Conservation (phyloP, 2,113 vertebrate species). For the Gadus chalcogrammus region DNA sequence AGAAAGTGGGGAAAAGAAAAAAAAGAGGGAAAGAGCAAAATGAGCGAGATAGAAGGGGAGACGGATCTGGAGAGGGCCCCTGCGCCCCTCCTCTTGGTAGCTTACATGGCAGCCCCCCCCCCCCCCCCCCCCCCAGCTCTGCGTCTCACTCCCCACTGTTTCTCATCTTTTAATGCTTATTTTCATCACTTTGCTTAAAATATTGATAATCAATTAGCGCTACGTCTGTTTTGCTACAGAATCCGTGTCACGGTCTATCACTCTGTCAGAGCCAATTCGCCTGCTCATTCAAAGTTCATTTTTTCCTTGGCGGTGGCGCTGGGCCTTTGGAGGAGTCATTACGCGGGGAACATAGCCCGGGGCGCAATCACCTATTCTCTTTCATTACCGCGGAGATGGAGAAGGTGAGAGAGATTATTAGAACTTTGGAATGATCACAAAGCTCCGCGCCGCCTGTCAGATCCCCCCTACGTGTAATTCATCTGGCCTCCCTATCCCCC, state of each 20-base stretch:
- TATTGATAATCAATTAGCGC: conserved; percentile 99
- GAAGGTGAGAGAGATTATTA: conserved; percentile 99
- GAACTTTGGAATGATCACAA: conserved; percentile 99
- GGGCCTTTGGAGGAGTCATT: conserved; percentile 99
- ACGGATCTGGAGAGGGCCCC: conserved; percentile 63
- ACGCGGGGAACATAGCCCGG: conserved; percentile 92
- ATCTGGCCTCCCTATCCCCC: conserved; percentile 84
- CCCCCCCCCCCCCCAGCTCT: conserved; percentile 35
- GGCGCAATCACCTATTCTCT: conserved; percentile 99
- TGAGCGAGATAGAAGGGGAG: conserved; percentile 23
- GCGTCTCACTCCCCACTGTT: conserved; percentile 76
- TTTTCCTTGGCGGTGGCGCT: conserved; percentile 91
- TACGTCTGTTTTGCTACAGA: conserved; percentile 99
- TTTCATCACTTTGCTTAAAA: conserved; percentile 99
- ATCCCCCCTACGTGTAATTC: conserved; percentile 99
- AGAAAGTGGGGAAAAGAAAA: conserved; percentile 8
- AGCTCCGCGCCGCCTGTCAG: conserved; percentile 98
- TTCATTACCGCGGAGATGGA: conserved; percentile 97
- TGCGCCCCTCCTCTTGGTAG: conserved; percentile 41
- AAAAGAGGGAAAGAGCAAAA: conserved; percentile 12
- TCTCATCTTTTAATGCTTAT: conserved; percentile 98
- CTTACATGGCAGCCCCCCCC: conserved; percentile 46
- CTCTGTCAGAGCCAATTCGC: conserved; percentile 96
- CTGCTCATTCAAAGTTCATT: conserved; percentile 95
- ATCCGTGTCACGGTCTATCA: conserved; percentile 97